Percentiles rank a stretch among this genome's conserved stretches.
Conservation (phyloP, 2,113 vertebrate species). For the Lynx canadensis region DNA sequence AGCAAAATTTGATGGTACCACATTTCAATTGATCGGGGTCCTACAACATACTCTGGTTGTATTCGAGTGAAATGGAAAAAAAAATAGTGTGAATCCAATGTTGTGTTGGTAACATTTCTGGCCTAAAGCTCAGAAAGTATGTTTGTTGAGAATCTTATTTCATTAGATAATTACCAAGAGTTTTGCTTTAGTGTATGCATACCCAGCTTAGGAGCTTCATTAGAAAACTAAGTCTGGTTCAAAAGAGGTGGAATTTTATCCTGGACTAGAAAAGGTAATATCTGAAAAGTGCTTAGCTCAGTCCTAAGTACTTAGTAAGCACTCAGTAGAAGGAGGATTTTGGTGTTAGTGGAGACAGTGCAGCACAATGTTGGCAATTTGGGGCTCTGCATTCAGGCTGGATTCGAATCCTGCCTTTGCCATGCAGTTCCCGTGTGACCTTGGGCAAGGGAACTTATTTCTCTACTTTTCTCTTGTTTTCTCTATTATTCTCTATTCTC, state of each 20-base stretch:
- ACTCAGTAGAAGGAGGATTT: not conserved
- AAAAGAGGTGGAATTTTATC: not conserved
- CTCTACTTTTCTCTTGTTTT: not conserved
- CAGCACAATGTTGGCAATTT: too few species aligned
- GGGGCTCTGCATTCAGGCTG: not conserved
- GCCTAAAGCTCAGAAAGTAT: not conserved
- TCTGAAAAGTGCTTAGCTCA: not conserved
- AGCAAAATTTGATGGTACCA: not conserved
- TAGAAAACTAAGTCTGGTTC: not conserved
- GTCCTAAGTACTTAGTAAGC: not conserved
- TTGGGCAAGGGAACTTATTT: not conserved
- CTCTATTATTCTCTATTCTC: too few species aligned
- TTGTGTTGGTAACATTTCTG: not conserved
- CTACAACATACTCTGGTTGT: not conserved
- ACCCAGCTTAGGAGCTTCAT: not conserved
- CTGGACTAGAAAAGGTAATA: not conserved
- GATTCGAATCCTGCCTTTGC: not conserved
- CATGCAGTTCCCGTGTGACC: not conserved
- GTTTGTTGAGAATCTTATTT: not conserved
- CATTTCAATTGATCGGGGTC: not conserved
- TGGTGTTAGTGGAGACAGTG: fast-evolving
- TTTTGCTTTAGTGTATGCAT: not conserved
- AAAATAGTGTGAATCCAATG: not conserved
- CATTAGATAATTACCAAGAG: not conserved
- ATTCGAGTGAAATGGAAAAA: not conserved